phyloP scores from a whole-genome alignment of 2,888 invertebrate genomes.

The Agrochola lota region DNA sequence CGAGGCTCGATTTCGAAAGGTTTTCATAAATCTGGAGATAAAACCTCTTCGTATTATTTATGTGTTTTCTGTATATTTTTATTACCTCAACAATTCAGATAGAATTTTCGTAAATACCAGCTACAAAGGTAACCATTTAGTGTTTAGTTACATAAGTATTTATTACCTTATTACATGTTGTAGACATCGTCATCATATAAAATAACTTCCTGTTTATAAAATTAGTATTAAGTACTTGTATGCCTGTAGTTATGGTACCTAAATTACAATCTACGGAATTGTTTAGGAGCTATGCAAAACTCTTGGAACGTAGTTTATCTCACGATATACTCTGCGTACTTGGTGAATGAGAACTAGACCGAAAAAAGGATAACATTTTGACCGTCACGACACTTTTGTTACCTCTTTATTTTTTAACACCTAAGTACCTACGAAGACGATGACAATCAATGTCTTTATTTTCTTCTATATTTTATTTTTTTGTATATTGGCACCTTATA shows the following conservation, averaged over 20 bases:
- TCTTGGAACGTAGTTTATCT: background rate
- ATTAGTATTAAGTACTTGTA: background rate
- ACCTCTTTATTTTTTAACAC: too few species aligned
- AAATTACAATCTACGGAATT: background rate
- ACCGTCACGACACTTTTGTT: too few species aligned
- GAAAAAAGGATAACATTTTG: too few species aligned
- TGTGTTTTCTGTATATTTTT: background rate
- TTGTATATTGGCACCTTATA: too few species aligned
- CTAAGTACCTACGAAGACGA: too few species aligned
- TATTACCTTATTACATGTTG: background rate
- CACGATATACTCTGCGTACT: too few species aligned
- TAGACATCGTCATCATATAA: slow-evolving; percentile 7
- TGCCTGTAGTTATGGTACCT: background rate
- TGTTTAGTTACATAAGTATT: background rate
- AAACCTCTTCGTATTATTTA: too few species aligned
- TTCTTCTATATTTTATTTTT: too few species aligned
- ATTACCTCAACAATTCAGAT: background rate
- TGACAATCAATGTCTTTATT: too few species aligned
- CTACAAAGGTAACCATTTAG: background rate
- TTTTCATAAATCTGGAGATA: too few species aligned
- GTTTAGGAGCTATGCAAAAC: background rate
- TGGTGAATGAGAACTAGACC: too few species aligned
- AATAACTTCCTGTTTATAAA: slow-evolving; percentile 28
- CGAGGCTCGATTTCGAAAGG: too few species aligned
- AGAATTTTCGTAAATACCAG: background rate